Percentiles rank a stretch among this genome's conserved stretches.
Evolutionary conservation across 2,888 invertebrate genomes (phyloP).

Genomic region (Phyllotreta cruciferae): DNA sequence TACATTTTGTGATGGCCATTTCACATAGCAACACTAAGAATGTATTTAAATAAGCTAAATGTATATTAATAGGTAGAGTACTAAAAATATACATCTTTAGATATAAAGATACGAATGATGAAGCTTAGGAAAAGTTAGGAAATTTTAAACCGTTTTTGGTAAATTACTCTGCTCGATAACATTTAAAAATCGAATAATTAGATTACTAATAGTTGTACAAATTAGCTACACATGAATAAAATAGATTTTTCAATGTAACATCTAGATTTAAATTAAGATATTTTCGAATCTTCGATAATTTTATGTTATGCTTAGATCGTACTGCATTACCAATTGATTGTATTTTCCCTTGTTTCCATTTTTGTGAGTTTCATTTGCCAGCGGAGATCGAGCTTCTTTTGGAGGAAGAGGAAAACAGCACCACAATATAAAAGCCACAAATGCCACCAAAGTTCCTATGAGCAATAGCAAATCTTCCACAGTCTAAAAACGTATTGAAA

Average conservation of each 20-base stretch:
- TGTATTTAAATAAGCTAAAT: too few species aligned
- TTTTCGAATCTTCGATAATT: not conserved
- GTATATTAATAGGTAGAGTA: too few species aligned
- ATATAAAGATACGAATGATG: too few species aligned
- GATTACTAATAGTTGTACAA: too few species aligned
- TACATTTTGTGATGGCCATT: too few species aligned
- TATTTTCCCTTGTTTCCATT: constrained; percentile 52
- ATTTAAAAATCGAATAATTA: too few species aligned
- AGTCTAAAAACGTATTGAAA: constrained; percentile 60
- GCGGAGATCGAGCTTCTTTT: constrained; percentile 52
- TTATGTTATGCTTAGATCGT: constrained; percentile 26
- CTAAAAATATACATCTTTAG: too few species aligned
- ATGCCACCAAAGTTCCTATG: constrained; percentile 68
- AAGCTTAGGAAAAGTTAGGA: too few species aligned
- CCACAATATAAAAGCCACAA: constrained; percentile 70
- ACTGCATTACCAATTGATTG: constrained; percentile 50
- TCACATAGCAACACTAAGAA: too few species aligned
- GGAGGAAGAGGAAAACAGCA: constrained; percentile 67
- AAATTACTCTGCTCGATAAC: too few species aligned
- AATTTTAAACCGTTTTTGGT: too few species aligned
- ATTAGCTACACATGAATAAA: not conserved
- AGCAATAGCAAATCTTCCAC: constrained; percentile 69
- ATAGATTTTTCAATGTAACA: not conserved
- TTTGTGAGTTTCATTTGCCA: constrained; percentile 30
- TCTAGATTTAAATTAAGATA: too few species aligned